Evolutionary conservation across 2,797 vertebrate species (phyloP), one percentile per base, ranked within the genome.

Genomic region (Spea hammondii): DNA sequence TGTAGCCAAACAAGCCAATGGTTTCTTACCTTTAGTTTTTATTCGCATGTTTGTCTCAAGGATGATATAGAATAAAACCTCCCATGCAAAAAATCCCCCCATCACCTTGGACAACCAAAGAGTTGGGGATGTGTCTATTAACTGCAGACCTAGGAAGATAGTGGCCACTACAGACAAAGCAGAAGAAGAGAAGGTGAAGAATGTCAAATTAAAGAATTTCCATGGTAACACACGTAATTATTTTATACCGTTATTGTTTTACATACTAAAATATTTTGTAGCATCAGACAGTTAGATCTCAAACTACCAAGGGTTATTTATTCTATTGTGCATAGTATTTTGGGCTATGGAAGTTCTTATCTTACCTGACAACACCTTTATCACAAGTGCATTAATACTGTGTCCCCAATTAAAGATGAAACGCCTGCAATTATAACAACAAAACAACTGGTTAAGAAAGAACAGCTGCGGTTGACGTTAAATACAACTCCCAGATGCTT

Each of bases 81-180:
- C 92, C 93, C 92, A 95, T 72, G 83, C 89, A 47, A 92, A 72
- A 72, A 90, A 92, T 3, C 88, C 93, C 0, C 92, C 91, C 93
- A 94, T 92, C 6, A 92, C 91, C 73, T 92, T 91, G 32, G 85
- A 11, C 82, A 92, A 73, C 93, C 92, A 93, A 1, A 54, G 70
- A 72, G 81, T 81, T 0, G 3, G 0, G 6, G 85, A 76, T 11
- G 14, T 73, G 70, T 90, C 91, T 71, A 93, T 76, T 54, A 87
- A 13, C 6, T 70, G 10, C 65, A 94, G 81, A 8, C 94, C 93
- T 4, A 92, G 91, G 32, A 93, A 92, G 78, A 94, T 89, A 71
- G 91, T 86, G 0, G 79, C 90, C 86, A 92, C 94, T 94, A 6
- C 6, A 62, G 32, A 14, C 14, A 62, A 62, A 6, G 32, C 6